Evolutionary conservation across 2,113 vertebrate species (phyloP).

Genomic region (Syngnathus scovelli): DNA sequence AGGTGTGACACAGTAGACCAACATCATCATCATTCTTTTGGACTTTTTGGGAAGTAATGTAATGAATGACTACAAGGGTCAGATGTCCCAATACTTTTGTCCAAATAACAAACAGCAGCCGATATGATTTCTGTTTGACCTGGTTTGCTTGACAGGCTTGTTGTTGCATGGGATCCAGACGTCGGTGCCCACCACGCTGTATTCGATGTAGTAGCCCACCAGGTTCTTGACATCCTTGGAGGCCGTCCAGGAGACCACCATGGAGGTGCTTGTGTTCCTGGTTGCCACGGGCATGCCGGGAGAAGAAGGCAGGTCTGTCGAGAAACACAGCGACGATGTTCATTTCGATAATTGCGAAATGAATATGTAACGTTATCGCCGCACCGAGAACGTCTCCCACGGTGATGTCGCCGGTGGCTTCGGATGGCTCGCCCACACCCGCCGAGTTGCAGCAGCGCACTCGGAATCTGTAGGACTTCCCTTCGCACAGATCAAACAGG

Average conservation of each 20-base stretch:
- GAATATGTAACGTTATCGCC: slow-evolving; percentile 19
- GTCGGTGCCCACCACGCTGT: slow-evolving; percentile 80
- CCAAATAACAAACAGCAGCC: neutral
- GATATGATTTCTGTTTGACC: slow-evolving; percentile 61
- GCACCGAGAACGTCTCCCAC: slow-evolving; percentile 91
- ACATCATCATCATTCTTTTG: no score
- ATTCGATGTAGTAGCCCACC: slow-evolving; percentile 91
- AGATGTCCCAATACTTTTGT: no score
- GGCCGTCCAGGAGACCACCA: slow-evolving; percentile 82
- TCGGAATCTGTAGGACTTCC: slow-evolving; percentile 89
- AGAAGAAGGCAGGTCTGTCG: slow-evolving; percentile 81
- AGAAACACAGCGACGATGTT: neutral
- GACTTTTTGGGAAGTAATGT: no score
- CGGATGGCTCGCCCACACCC: slow-evolving; percentile 83
- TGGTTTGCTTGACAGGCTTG: slow-evolving; percentile 88
- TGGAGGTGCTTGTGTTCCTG: slow-evolving; percentile 87
- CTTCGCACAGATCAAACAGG: slow-evolving; percentile 90
- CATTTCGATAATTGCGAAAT: neutral
- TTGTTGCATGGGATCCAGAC: slow-evolving; percentile 94
- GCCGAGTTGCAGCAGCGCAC: slow-evolving; percentile 96
- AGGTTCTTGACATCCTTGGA: slow-evolving; percentile 80
- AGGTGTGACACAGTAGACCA: no score
- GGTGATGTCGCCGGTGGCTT: slow-evolving; percentile 76
- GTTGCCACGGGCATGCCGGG: slow-evolving; percentile 78
- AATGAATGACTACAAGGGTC: no score